A percentile compares a stretch with the other conserved stretches of the same genome.
These are phyloP conservation scores for Belonocnema kinseyi DNA, from an alignment of 1,140 invertebrate genomes.

Conservation along the genomic window DNA sequence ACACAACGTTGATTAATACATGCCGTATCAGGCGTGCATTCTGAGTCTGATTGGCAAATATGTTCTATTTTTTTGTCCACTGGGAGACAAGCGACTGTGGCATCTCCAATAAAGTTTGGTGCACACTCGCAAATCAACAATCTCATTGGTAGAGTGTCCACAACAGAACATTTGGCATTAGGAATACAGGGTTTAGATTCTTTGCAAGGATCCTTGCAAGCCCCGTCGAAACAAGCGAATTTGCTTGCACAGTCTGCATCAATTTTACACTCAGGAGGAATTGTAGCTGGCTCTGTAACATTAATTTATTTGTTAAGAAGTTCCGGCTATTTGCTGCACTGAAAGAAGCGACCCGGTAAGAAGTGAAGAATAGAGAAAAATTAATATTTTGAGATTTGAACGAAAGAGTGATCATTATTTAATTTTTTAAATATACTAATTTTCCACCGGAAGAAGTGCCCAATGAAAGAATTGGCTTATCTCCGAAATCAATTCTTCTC, in stretches of 20 bases:
- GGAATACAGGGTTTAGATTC: constrained; percentile 87
- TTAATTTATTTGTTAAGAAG: constrained; percentile 10
- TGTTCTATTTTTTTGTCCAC: constrained; percentile 72
- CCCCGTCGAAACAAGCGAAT: constrained; percentile 87
- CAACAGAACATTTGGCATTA: constrained; percentile 87
- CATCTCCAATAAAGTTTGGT: constrained; percentile 88
- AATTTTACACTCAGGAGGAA: constrained; percentile 82
- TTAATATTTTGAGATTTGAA: too few relatives aligned
- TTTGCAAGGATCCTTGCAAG: constrained; percentile 89
- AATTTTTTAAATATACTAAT: too few relatives aligned
- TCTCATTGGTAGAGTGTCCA: constrained; percentile 89
- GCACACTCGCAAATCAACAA: constrained; percentile 92
- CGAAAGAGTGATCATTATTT: too few relatives aligned
- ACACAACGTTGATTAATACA: constrained; percentile 86
- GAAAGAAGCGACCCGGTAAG: background rate
- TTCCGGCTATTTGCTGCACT: too few relatives aligned
- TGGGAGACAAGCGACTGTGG: constrained; percentile 85
- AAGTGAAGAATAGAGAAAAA: too few relatives aligned
- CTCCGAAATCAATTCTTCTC: too few relatives aligned
- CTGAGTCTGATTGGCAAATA: constrained; percentile 82
- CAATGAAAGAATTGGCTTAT: too few relatives aligned
- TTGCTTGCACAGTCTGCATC: constrained; percentile 91
- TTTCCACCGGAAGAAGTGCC: too few relatives aligned
- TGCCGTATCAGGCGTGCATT: constrained; percentile 81
- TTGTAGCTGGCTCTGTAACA: constrained; percentile 74